Base-by-base conservation (phyloP, 2,797 vertebrate species). In the Molossus molossus region DNA sequence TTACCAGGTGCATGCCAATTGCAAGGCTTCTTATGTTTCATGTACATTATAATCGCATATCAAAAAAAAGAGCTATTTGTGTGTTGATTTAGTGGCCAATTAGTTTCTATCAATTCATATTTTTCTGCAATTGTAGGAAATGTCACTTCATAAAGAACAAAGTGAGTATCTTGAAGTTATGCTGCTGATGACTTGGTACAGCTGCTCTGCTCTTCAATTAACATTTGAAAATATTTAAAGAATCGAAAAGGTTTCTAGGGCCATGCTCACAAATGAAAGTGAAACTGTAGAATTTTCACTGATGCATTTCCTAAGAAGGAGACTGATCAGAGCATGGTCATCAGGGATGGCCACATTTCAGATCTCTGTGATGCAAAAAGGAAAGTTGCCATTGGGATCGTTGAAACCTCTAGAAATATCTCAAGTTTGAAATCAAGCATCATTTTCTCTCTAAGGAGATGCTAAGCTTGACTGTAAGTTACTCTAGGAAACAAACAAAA, bases 221-320 rank as follows among this genome's bases (percentile, higher is more conserved):
- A 95, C 82, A 93, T 92, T 93, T 97, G 94, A 90, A 94, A 95
- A 45, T 53, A 86, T 90, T 92, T 87, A 84, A 83, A 85, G 53
- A 67, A 80, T 91, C 55, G 85, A 20, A 88, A 94, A 73, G 20
- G 7, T 73, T 95, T 84, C 50, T 77, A 55, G 64, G 62, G 64
- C 53, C 25, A n/a, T 17, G 10, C 79, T 94, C n/a, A 69, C 29
- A 90, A 76, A 70, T 83, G 45, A 84, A 69, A 87, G 14, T 64
- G 53, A 80, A 84, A 95, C 75, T 87, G 33, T 65, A 75, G 9
- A 45, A 48, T 94, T 83, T 91, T 81, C 8, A 53, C 12, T 33
- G 33, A 53, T 80, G 37, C 7, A 27, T 90, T 89, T 91, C 64
- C 12, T 77, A 72, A 93, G 73, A 33, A 81, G 48, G 50, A 93